Base-by-base conservation (phyloP, 2,888 invertebrate species). In the Melipona bicolor region DNA sequence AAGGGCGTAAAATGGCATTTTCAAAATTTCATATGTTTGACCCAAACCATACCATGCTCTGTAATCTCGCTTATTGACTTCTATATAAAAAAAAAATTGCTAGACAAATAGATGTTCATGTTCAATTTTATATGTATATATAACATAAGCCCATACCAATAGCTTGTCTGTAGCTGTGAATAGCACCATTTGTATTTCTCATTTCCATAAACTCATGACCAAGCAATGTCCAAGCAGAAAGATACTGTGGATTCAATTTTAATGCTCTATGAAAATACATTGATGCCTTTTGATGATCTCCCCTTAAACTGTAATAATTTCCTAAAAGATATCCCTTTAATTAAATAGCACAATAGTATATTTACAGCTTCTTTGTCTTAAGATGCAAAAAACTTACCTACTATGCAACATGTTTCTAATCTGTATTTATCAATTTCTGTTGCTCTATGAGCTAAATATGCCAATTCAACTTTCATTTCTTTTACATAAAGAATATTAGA, bases 141-240 rank as follows among this genome's bases (percentile, higher is more conserved):
- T 27, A 27, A 75, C 62, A 72, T 27, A 27, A 27, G 27, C 27
- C 24, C 27, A 9, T 95, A 98, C 98, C 98, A 91, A 99, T 98
- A 68, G 99, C 99, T 95, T 98, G 98, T 91, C 99, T 96, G 94
- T 99, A 99, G 91, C 99, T 98, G 93, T 99, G 98, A 93, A 99
- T 99, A n/a, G 99, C 99, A 24, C 99, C 99, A 95, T 98, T 98
- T 0, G 98, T 98, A 94, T 99, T 99, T 95, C 99, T 99, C 95
- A 99, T 96, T 95, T 99, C 99, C 97, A 99, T 98, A 94, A 98
- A 99, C 94, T 99, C 99, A 94, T 99, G 99, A 0, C 99, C 99
- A 97, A 99, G 98, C 65, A 99, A 95, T 3, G 99, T 99, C 99
- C 99, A 99, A 0, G 99, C 99, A 0, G 98, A 98, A 70, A 99